phyloP scores from a whole-genome alignment of 2,797 vertebrate species.

The Rhabdomys pumilio region DNA sequence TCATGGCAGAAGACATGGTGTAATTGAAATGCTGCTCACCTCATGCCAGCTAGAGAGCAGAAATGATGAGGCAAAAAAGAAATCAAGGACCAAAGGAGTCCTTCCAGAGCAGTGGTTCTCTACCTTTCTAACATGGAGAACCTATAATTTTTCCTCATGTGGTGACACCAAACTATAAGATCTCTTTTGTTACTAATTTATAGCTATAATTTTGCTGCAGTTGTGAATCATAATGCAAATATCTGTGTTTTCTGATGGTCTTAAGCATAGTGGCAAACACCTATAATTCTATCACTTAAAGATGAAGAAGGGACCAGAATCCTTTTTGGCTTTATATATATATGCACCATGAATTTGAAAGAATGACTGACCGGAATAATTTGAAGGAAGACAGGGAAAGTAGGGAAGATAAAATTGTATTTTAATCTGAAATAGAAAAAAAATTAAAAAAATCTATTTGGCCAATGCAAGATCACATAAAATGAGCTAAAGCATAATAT shows the following conservation, averaged over 20 bases:
- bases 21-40: not conserved
- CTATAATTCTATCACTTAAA: not conserved
- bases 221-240: not conserved
- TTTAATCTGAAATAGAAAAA: not conserved
- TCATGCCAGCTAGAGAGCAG: not conserved
- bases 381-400: not conserved
- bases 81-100: not conserved
- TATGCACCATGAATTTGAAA: not conserved
- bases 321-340: not conserved
- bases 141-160: not conserved
- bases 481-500: not conserved
- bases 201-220: not conserved
- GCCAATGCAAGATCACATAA: not conserved
- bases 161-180: not conserved
- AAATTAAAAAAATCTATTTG: not conserved
- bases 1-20: not conserved
- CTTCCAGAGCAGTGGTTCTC: not conserved
- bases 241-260: not conserved
- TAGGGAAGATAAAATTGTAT: not conserved
- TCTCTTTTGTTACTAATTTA: not conserved
- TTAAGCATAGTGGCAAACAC: not conserved
- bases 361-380: not conserved
- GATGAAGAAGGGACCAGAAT: not conserved
- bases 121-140: not conserved
- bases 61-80: not conserved